Percentiles rank a stretch among this genome's conserved stretches.
Conservation (phyloP, 1,140 invertebrate species). For the Mesaphorura yosii region DNA sequence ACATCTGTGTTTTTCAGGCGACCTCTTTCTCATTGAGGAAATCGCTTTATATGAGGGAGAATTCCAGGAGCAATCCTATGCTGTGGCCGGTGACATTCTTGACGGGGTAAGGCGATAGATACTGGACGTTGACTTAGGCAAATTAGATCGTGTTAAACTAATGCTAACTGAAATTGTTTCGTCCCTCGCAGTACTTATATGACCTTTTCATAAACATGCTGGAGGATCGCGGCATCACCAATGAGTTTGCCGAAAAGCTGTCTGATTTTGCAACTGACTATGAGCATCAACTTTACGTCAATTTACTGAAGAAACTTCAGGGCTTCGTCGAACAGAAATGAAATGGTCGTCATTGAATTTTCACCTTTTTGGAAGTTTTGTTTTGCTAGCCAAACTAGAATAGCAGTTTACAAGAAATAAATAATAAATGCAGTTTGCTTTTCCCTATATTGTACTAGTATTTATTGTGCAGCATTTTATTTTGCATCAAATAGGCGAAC, state of each 20-base stretch:
- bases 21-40: constrained; percentile 72
- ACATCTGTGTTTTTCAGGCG: constrained; percentile 31
- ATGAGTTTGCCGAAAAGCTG: constrained; percentile 79
- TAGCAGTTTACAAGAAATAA: no score
- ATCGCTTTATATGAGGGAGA: constrained; percentile 70
- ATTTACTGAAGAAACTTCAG: constrained; percentile 68
- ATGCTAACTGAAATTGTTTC: constrained; percentile 2
- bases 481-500: no score
- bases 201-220: constrained; percentile 85
- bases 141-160: neutral
- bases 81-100: constrained; percentile 75
- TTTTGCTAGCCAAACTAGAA: no score
- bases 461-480: no score
- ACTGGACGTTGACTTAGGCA: no score
- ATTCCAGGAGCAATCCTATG: constrained; percentile 68
- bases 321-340: constrained; percentile 51
- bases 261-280: constrained; percentile 74
- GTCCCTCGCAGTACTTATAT: constrained; percentile 67
- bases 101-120: constrained; percentile 80
- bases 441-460: no score
- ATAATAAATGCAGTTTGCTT: no score
- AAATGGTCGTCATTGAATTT: no score
- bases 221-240: constrained; percentile 82
- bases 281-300: constrained; percentile 78
- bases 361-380: no score